Percentiles rank a stretch among this genome's conserved stretches.
phyloP scores from a whole-genome alignment of 2,113 vertebrate genomes.

The Regulus satrapa region DNA sequence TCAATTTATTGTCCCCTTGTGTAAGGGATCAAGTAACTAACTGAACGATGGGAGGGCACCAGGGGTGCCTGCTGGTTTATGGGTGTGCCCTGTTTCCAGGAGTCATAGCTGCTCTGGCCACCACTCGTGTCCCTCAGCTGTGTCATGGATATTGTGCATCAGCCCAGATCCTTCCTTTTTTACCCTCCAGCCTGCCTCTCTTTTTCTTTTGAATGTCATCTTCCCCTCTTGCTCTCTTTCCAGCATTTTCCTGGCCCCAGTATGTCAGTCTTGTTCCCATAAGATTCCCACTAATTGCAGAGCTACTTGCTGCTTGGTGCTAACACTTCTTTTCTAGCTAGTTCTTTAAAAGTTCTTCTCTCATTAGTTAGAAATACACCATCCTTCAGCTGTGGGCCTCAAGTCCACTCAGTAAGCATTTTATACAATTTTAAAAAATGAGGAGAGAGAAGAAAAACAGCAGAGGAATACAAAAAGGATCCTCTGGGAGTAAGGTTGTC shows the following conservation, averaged over 20 bases:
- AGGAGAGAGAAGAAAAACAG: slow-evolving; percentile 15
- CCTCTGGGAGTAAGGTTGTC: slow-evolving; percentile 38
- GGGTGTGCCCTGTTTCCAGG: neutral
- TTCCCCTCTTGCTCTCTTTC: neutral
- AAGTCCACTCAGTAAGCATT: slow-evolving; percentile 56
- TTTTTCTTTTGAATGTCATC: neutral
- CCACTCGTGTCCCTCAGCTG: neutral
- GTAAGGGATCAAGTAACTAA: neutral
- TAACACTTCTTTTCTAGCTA: neutral
- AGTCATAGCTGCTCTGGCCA: neutral
- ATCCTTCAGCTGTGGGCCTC: slow-evolving; percentile 49
- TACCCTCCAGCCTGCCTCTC: neutral
- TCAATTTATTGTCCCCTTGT: neutral
- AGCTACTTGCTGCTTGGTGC: slow-evolving; percentile 39
- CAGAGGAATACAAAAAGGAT: slow-evolving; percentile 48
- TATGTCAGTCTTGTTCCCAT: neutral
- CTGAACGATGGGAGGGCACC: neutral
- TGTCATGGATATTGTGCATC: neutral
- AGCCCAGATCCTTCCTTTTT: neutral
- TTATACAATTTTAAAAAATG: slow-evolving; percentile 58
- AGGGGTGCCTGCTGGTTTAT: neutral
- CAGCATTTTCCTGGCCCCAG: slow-evolving; percentile 9
- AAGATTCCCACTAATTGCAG: slow-evolving; percentile 46
- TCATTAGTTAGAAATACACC: slow-evolving; percentile 48
- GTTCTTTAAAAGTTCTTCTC: slow-evolving; percentile 14